Percentiles rank a stretch among this genome's conserved stretches.
These are phyloP conservation scores for Electrophaes corylata DNA, from an alignment of 2,888 invertebrate genomes.

Conservation along the genomic window DNA sequence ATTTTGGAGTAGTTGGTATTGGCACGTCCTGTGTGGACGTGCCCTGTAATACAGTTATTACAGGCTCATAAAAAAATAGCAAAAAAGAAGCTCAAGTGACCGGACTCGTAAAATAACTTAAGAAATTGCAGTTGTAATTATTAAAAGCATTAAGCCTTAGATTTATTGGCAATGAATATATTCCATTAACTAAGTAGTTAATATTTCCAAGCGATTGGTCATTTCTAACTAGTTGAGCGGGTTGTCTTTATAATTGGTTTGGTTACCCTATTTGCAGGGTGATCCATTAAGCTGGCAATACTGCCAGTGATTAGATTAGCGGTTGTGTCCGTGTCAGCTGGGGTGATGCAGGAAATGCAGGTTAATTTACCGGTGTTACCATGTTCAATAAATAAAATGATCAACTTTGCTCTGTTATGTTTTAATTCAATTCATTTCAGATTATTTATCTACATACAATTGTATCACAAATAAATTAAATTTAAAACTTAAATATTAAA, in stretches of 20 bases:
- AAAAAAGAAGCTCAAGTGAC: not conserved
- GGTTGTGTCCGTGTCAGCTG: slow-evolving; percentile 55
- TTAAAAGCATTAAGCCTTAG: slow-evolving; percentile 3
- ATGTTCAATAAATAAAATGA: slow-evolving; percentile 5
- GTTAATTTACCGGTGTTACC: not conserved
- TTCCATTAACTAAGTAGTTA: slow-evolving; percentile 27
- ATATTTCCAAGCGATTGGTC: slow-evolving; percentile 24
- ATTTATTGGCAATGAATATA: slow-evolving; percentile 31
- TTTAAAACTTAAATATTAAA: too few relatives aligned
- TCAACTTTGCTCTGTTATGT: too few relatives aligned
- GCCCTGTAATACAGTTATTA: too few relatives aligned
- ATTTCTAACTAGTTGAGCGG: slow-evolving; percentile 37
- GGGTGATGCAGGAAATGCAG: slow-evolving; percentile 39
- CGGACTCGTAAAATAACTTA: not conserved
- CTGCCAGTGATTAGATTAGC: slow-evolving; percentile 57
- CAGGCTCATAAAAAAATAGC: not conserved
- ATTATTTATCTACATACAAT: too few relatives aligned
- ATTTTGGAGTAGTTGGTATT: too few relatives aligned
- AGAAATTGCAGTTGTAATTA: not conserved
- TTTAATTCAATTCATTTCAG: too few relatives aligned
- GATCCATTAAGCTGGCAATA: slow-evolving; percentile 63
- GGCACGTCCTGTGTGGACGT: too few relatives aligned
- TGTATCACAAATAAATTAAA: too few relatives aligned
- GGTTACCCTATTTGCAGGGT: slow-evolving; percentile 61
- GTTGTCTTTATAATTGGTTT: slow-evolving; percentile 59